phyloP scores from a whole-genome alignment of 1,140 invertebrate species.

The Caerostris extrusa region DNA sequence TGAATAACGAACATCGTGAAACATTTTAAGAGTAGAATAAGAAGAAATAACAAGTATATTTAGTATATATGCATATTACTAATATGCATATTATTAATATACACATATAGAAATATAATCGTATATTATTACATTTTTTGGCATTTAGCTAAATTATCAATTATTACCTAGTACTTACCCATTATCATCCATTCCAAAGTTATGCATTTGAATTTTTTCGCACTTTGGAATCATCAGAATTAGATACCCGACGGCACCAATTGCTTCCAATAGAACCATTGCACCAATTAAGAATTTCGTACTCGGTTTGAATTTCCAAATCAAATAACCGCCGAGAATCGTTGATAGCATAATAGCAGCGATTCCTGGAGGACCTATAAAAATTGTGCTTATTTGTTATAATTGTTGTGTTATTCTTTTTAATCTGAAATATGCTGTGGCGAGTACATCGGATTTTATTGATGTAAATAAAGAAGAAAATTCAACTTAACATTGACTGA shows the following conservation, averaged over 20 bases:
- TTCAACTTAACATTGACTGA: too few species aligned
- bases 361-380: slow-evolving; percentile 83
- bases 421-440: too few species aligned
- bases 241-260: slow-evolving; percentile 86
- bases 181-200: neutral
- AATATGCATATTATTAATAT: neutral
- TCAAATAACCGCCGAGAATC: slow-evolving; percentile 86
- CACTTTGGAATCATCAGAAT: slow-evolving; percentile 88
- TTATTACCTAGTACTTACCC: neutral
- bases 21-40: neutral
- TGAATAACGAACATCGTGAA: neutral
- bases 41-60: neutral
- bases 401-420: too few species aligned
- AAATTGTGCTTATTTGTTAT: neutral
- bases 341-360: slow-evolving; percentile 87
- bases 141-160: too few species aligned
- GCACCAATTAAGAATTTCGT: slow-evolving; percentile 87
- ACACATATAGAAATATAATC: neutral
- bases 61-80: neutral
- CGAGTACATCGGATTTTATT: too few species aligned
- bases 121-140: too few species aligned
- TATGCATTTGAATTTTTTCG: slow-evolving; percentile 79
- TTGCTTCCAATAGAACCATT: slow-evolving; percentile 87
- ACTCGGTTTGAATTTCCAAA: slow-evolving; percentile 87
- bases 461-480: too few species aligned